phyloP scores from a whole-genome alignment of 2,113 vertebrate species.

The Pteruthius melanotis region DNA sequence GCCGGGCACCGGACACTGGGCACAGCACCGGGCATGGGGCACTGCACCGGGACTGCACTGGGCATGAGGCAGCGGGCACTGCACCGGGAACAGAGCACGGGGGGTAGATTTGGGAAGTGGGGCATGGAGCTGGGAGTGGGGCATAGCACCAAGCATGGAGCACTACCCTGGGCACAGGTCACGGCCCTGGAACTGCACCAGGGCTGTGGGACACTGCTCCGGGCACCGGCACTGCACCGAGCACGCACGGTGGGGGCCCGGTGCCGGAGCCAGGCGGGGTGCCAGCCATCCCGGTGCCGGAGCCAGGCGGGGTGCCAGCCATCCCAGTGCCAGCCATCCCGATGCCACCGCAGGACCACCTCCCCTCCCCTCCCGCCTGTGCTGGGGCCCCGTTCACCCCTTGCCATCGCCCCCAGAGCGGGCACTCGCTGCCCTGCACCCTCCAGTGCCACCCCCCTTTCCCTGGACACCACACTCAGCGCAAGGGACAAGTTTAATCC shows the following conservation, averaged over 20 bases:
- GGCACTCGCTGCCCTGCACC: neutral
- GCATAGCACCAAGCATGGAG: neutral
- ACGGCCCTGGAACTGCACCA: neutral
- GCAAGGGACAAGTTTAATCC: conserved; percentile 37
- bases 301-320: neutral
- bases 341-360: neutral
- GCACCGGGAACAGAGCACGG: neutral
- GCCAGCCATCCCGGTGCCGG: too few relatives aligned
- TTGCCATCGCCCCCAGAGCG: rapidly evolving
- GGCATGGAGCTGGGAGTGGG: neutral
- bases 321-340: neutral
- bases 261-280: neutral
- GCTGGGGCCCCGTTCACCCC: rapidly evolving
- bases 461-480: neutral
- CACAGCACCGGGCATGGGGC: too few relatives aligned
- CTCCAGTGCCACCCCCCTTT: neutral
- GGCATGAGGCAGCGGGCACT: too few relatives aligned
- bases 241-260: neutral
- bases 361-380: neutral
- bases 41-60: too few relatives aligned
- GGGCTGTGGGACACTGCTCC: neutral
- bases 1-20: too few relatives aligned
- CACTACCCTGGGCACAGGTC: neutral
- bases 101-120: neutral
- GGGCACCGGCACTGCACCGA: rapidly evolving